A percentile compares a stretch with the other conserved stretches of the same genome.
phyloP scores from a whole-genome alignment of 2,797 vertebrate genomes.

The Enteromius anoplus region DNA sequence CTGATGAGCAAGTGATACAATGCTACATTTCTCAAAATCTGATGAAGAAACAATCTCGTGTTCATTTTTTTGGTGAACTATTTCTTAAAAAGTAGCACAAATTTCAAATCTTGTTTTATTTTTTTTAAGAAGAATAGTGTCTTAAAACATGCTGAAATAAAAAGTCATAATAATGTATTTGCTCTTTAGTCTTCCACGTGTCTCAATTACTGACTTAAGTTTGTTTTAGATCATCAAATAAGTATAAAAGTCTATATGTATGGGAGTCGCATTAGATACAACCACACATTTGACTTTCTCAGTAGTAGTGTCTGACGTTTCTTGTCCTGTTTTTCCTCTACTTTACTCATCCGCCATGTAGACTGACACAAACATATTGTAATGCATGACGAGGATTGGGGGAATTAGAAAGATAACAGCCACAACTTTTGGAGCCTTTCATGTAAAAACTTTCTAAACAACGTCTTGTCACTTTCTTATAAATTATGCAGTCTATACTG shows the following conservation, averaged over 20 bases:
- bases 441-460: conserved; percentile 34
- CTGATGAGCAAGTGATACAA: background rate
- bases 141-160: too few relatives aligned
- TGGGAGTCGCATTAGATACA: background rate
- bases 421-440: conserved; percentile 25
- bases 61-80: too few relatives aligned
- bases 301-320: background rate
- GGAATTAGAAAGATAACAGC: conserved; percentile 27
- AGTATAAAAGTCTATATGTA: background rate
- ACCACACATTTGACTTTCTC: background rate
- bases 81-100: background rate
- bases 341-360: background rate
- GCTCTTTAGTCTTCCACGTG: background rate
- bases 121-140: too few relatives aligned
- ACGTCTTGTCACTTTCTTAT: conserved; percentile 17
- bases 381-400: conserved; percentile 24
- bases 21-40: background rate
- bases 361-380: conserved; percentile 17
- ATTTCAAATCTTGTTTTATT: background rate
- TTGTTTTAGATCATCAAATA: background rate
- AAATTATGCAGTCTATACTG: conserved; percentile 32
- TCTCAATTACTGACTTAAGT: background rate
- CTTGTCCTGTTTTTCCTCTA: background rate
- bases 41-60: background rate
- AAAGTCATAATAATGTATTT: too few relatives aligned